Percentiles rank a stretch among this genome's conserved stretches.
These are phyloP conservation scores for Hemithea aestivaria DNA, from an alignment of 2,888 invertebrate genomes.

Conservation along the genomic window DNA sequence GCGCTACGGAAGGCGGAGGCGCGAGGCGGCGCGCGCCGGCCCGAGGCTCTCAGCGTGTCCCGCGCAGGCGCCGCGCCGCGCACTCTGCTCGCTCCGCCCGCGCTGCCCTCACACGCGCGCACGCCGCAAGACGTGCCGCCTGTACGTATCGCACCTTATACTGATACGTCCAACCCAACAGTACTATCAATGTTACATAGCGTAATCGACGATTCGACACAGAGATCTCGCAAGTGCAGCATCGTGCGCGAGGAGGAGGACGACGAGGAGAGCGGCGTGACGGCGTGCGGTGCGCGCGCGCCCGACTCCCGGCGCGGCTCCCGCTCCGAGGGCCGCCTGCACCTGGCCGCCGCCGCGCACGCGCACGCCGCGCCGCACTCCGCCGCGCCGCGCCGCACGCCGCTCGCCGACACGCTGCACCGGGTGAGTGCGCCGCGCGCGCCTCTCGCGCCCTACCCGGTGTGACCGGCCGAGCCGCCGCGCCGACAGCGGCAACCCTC, in stretches of 20 bases:
- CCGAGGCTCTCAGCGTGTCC: constrained; percentile 58
- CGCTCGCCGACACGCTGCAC: constrained; percentile 80
- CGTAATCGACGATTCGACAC: constrained; percentile 12
- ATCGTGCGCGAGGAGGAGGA: constrained; percentile 96
- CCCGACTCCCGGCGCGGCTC: constrained; percentile 81
- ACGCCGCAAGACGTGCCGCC: constrained; percentile 84
- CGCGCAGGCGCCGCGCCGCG: constrained; percentile 36
- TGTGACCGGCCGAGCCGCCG: constrained; percentile 54
- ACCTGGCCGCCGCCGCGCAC: constrained; percentile 82
- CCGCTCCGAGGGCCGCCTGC: constrained; percentile 88
- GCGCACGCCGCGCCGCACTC: constrained; percentile 71
- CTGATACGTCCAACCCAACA: background rate
- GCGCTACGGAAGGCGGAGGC: constrained; percentile 41
- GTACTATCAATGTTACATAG: no score
- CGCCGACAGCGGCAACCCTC: no score
- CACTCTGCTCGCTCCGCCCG: constrained; percentile 62
- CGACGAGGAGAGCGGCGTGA: constrained; percentile 84
- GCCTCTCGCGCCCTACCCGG: no score
- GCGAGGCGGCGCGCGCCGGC: constrained; percentile 49
- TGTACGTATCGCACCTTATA: constrained; percentile 71
- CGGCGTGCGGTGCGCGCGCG: constrained; percentile 77
- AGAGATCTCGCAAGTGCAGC: constrained; percentile 91
- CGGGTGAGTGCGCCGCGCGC: constrained; percentile 50
- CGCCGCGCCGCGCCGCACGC: constrained; percentile 72
- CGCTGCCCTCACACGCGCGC: constrained; percentile 74